These are phyloP conservation scores for Ailurus styani DNA, from an alignment of 2,113 vertebrate genomes.

Conservation along the genomic window DNA sequence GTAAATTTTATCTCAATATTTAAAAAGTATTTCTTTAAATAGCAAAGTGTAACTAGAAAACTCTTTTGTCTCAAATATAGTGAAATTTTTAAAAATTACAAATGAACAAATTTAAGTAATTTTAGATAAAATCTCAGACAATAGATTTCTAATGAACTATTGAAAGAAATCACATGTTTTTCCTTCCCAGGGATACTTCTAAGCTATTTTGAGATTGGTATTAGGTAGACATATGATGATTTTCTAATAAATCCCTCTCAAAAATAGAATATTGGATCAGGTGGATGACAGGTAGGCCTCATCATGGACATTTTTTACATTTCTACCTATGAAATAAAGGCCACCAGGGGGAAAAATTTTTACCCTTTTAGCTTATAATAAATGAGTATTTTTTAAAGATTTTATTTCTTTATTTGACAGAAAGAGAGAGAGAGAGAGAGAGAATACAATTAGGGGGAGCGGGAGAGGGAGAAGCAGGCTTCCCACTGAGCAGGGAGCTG, in stretches of 20 bases:
- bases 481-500: no score
- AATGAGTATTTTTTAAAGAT: background rate
- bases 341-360: background rate
- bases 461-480: no score
- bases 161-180: conserved; percentile 13
- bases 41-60: background rate
- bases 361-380: conserved; percentile 3
- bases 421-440: no score
- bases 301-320: background rate
- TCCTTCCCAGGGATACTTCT: background rate
- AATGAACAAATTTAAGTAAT: conserved; percentile 2
- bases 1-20: background rate
- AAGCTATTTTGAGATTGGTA: background rate
- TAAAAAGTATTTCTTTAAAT: conserved; percentile 6
- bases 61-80: background rate
- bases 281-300: background rate
- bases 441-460: no score
- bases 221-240: background rate
- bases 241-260: background rate
- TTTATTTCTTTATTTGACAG: no score
- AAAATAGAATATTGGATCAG: background rate
- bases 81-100: background rate
- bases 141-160: background rate
- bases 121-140: conserved; percentile 17
- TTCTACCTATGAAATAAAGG: conserved; percentile 16